These are phyloP conservation scores for Sarcophaga peregrina DNA, from an alignment of 1,140 invertebrate species.

Conservation along the genomic window DNA sequence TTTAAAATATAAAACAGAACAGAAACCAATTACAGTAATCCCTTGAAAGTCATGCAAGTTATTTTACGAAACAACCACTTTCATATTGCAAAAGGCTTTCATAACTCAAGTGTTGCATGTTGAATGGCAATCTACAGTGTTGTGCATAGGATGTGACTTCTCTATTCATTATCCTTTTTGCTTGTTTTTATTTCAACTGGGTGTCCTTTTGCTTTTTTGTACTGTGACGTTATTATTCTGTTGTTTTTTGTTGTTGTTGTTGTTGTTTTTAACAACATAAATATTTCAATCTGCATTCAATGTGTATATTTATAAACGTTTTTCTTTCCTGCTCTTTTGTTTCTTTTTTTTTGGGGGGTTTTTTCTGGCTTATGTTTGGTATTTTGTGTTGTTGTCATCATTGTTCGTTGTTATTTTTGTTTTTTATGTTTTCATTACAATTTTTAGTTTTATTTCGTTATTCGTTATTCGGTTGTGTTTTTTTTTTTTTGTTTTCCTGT, in stretches of 20 bases:
- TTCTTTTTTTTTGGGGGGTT: too few species aligned
- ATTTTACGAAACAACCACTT: too few species aligned
- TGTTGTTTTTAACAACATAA: constrained; percentile 16
- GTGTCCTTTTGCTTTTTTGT: neutral
- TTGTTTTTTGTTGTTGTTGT: neutral
- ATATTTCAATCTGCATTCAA: constrained; percentile 19
- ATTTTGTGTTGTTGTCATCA: neutral
- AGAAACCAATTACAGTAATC: too few species aligned
- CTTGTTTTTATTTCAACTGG: neutral
- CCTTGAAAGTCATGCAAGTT: too few species aligned
- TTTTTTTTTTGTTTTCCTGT: neutral
- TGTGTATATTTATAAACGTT: constrained; percentile 2
- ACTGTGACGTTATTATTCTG: neutral
- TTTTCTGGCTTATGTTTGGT: neutral
- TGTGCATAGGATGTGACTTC: too few species aligned
- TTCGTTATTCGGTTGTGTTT: neutral
- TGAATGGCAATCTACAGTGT: too few species aligned
- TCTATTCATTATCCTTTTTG: too few species aligned
- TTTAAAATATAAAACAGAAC: too few species aligned
- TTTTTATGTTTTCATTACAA: neutral
- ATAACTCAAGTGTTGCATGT: too few species aligned
- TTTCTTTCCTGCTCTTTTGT: neutral
- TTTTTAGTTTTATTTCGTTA: neutral
- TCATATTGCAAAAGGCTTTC: too few species aligned
- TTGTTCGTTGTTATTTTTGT: neutral